Percentiles rank a stretch among this genome's conserved stretches.
Evolutionary conservation across 1,140 invertebrate species (phyloP).

Genomic region (Neodiprion fabricii): DNA sequence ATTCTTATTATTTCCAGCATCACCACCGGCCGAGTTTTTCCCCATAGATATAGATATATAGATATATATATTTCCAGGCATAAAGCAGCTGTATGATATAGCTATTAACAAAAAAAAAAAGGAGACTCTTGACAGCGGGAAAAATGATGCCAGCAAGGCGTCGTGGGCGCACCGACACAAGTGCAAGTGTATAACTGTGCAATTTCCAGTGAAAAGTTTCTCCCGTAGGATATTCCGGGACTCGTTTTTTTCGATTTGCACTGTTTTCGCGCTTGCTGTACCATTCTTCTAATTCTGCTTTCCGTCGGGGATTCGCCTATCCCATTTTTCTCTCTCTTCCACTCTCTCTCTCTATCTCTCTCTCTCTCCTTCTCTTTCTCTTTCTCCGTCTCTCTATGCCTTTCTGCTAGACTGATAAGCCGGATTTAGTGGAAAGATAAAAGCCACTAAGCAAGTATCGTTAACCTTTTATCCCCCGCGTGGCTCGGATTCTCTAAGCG

Average conservation of each 20-base stretch:
- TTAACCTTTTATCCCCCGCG: conserved; percentile 27
- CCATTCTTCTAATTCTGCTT: conserved; percentile 8
- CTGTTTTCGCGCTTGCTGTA: conserved; percentile 17
- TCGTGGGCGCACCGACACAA: background rate
- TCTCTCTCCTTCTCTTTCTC: conserved; percentile 10
- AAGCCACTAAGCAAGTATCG: conserved; percentile 26
- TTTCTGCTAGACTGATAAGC: conserved; percentile 25
- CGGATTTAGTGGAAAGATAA: conserved; percentile 25
- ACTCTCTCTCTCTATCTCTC: conserved; percentile 1
- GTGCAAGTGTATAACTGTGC: conserved; percentile 2
- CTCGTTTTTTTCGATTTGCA: conserved; percentile 6
- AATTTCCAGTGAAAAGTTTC: conserved; percentile 13
- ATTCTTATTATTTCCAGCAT: background rate
- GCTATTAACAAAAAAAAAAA: background rate
- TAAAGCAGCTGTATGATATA: background rate
- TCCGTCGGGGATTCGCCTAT: too few species aligned
- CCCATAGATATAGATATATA: background rate
- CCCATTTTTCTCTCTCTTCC: too few species aligned
- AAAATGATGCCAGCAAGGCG: background rate
- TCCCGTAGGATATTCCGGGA: background rate
- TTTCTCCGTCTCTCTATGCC: conserved; percentile 21
- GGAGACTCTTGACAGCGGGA: background rate
- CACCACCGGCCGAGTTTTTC: background rate
- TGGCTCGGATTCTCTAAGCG: background rate
- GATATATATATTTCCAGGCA: background rate